Conservation (phyloP, 2,797 vertebrate species). For the Dendrocincla tyrannina region DNA sequence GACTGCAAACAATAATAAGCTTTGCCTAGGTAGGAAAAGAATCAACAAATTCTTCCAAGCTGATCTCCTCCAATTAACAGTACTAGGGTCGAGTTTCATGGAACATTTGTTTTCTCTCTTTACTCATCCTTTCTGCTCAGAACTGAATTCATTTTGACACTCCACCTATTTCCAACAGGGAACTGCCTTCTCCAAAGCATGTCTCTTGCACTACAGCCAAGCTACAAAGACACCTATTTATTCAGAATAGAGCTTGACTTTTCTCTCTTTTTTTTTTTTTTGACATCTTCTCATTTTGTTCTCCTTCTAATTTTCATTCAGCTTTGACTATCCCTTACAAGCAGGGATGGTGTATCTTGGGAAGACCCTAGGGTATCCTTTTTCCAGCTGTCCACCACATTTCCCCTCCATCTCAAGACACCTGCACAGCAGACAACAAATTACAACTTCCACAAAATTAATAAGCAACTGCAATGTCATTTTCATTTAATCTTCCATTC, state of each 20-base stretch:
- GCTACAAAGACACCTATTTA: not conserved
- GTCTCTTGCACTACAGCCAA: not conserved
- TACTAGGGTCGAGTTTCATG: not conserved
- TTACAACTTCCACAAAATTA: not conserved
- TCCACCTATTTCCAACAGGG: not conserved
- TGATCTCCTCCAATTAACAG: not conserved
- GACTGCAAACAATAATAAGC: not conserved
- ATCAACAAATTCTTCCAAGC: not conserved
- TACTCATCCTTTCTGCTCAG: not conserved
- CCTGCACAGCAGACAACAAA: not conserved
- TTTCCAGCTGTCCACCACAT: not conserved
- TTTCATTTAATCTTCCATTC: not conserved
- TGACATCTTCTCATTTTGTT: not conserved
- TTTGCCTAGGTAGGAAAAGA: not conserved
- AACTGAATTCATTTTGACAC: not conserved
- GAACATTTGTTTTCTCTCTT: conserved; percentile 20
- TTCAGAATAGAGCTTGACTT: not conserved
- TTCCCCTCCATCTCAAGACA: not conserved
- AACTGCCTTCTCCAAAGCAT: not conserved
- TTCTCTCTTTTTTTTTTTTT: not conserved
- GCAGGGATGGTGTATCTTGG: not conserved
- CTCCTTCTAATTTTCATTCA: not conserved
- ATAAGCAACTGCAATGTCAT: not conserved
- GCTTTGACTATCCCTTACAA: not conserved
- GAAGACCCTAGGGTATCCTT: not conserved